Conservation (phyloP, 2,797 vertebrate species). For the Manis pentadactyla region DNA sequence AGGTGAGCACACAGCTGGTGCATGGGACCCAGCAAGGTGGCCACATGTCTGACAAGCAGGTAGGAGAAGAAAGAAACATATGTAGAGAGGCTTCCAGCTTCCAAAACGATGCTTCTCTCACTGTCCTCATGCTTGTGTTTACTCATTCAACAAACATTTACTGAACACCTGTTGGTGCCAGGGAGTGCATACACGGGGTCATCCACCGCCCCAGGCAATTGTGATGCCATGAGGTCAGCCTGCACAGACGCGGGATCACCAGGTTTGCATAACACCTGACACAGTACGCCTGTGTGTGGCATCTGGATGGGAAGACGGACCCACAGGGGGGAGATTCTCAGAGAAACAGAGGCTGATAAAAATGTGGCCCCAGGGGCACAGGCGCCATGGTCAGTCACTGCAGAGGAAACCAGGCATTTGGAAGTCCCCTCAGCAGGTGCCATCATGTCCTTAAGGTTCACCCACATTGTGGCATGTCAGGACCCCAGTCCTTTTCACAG, state of each 20-base stretch:
- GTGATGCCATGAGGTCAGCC: accelerated
- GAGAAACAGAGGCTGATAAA: too few species aligned
- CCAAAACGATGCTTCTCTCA: neutral
- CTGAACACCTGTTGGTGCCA: accelerated
- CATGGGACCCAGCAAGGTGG: accelerated
- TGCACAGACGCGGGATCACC: accelerated
- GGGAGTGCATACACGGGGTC: accelerated
- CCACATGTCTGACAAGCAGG: neutral
- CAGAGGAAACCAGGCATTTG: neutral
- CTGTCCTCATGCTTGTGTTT: neutral
- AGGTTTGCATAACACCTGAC: neutral
- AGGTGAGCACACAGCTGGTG: accelerated
- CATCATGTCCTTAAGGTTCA: neutral
- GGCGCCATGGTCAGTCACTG: too few species aligned
- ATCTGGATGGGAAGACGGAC: too few species aligned
- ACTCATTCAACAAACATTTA: neutral
- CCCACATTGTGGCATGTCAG: too few species aligned
- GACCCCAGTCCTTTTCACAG: neutral
- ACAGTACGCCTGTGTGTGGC: neutral
- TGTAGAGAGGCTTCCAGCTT: neutral
- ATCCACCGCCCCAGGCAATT: too few species aligned
- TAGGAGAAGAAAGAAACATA: too few species aligned
- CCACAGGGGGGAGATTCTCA: too few species aligned
- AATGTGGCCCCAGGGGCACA: neutral
- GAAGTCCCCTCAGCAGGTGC: neutral